These are phyloP conservation scores for Cyprinus carpio DNA, from an alignment of 2,113 vertebrate genomes.

Conservation along the genomic window DNA sequence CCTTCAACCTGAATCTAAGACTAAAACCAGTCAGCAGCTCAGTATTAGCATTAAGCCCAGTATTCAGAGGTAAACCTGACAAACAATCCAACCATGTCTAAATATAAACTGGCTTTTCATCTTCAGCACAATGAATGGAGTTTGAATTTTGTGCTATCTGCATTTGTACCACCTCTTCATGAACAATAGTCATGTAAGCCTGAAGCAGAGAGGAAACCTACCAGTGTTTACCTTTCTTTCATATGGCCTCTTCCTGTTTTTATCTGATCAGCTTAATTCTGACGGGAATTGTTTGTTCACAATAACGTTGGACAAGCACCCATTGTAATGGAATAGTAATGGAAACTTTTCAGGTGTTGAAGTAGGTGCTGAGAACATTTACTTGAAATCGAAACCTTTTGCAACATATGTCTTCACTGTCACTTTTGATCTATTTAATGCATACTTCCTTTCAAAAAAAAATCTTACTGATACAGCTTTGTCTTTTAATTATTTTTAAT, in stretches of 20 bases:
- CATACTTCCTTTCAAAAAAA: too few species aligned
- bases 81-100: conserved; percentile 11
- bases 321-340: not conserved
- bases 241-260: conserved; percentile 68
- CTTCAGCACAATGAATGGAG: conserved; percentile 19
- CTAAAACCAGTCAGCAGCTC: not conserved
- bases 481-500: too few species aligned
- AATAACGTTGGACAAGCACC: conserved; percentile 55
- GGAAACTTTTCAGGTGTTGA: conserved; percentile 41
- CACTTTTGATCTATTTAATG: too few species aligned
- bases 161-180: conserved; percentile 35
- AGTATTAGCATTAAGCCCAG: not conserved
- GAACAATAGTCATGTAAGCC: conserved; percentile 64
- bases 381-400: too few species aligned
- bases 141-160: not conserved
- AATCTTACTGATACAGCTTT: too few species aligned
- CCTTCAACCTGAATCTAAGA: not conserved
- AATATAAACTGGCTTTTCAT: conserved; percentile 31
- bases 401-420: too few species aligned
- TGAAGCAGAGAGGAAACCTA: conserved; percentile 54
- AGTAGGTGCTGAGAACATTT: not conserved
- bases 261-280: conserved; percentile 59
- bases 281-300: conserved; percentile 68
- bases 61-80: not conserved
- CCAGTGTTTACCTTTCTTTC: conserved; percentile 62